These are phyloP conservation scores for Cossypha dichroa DNA, from an alignment of 2,797 vertebrate species.

Conservation along the genomic window DNA sequence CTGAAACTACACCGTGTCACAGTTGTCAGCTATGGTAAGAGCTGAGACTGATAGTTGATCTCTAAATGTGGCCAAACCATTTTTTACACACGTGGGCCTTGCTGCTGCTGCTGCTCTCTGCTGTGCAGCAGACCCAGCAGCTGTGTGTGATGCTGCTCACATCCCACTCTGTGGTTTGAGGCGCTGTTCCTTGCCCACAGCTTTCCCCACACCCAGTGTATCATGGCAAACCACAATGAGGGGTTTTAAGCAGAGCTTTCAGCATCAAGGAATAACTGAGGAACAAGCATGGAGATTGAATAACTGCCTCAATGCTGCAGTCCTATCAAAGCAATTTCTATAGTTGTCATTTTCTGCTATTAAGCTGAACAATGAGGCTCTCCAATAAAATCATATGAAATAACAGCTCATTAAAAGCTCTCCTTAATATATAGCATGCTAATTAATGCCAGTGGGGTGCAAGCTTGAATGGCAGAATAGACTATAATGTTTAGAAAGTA, in stretches of 20 bases:
- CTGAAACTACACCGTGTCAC: not conserved
- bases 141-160: not conserved
- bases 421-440: conserved; percentile 80
- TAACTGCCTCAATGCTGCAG: conserved; percentile 49
- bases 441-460: conserved; percentile 82
- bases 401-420: conserved; percentile 81
- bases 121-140: not conserved
- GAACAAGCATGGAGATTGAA: conserved; percentile 19
- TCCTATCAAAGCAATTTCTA: conserved; percentile 73
- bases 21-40: accelerated
- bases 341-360: conserved; percentile 77
- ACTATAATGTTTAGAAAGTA: conserved; percentile 76
- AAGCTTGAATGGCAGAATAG: conserved; percentile 75
- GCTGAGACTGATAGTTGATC: not conserved
- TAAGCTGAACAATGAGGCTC: conserved; percentile 78
- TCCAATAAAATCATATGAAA: conserved; percentile 77
- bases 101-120: not conserved
- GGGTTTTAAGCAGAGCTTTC: not conserved
- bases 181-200: not conserved
- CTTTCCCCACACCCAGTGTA: not conserved
- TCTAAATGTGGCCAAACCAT: not conserved
- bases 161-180: not conserved
- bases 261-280: not conserved
- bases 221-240: not conserved
- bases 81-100: accelerated